These are phyloP conservation scores for Octonoba sinensis DNA, from an alignment of 2,888 invertebrate genomes.

Conservation along the genomic window DNA sequence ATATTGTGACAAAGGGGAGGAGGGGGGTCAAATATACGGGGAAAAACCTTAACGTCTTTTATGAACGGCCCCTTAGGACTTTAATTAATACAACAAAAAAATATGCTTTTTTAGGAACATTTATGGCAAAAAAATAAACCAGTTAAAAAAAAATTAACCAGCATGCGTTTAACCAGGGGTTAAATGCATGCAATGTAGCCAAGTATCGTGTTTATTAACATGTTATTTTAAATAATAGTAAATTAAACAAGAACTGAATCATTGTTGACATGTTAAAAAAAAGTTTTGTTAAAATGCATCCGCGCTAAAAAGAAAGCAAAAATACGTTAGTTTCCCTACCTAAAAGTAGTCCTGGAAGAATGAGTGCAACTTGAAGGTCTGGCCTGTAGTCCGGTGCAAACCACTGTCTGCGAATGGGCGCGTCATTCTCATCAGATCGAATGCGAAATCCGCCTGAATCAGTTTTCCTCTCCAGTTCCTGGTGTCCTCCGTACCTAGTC, in stretches of 20 bases:
- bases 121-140: no score
- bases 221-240: not conserved
- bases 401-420: conserved; percentile 33
- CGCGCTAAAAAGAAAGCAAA: no score
- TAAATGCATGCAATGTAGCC: not conserved
- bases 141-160: no score
- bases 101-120: no score
- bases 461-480: conserved; percentile 36
- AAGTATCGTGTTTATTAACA: not conserved
- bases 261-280: no score
- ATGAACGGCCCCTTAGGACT: no score
- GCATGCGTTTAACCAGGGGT: no score
- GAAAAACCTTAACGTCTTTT: no score
- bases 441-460: conserved; percentile 14
- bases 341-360: conserved; percentile 65
- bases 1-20: no score
- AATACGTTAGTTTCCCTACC: conserved; percentile 55
- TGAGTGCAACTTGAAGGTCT: conserved; percentile 66
- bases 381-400: conserved; percentile 64
- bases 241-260: not conserved
- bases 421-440: conserved; percentile 19
- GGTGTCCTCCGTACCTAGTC: conserved; percentile 34
- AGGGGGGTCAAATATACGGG: no score
- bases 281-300: no score
- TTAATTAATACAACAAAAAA: no score